Evolutionary conservation across 2,797 vertebrate species (phyloP).

Genomic region (Neoniphon sammara): DNA sequence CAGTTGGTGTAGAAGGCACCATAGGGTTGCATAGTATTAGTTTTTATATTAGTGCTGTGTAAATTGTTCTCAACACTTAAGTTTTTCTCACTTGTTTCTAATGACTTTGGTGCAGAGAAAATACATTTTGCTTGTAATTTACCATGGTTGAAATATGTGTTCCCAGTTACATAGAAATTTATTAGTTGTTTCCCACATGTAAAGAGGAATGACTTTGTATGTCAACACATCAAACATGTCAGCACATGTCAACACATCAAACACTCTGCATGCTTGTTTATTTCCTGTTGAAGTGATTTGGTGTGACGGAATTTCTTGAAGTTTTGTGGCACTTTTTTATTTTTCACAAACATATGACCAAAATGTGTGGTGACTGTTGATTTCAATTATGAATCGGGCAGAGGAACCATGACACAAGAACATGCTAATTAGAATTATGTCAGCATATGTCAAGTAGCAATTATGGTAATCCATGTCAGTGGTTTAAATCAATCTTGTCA

Average conservation of each 20-base stretch:
- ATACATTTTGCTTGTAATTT: background rate
- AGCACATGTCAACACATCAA: background rate
- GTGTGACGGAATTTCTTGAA: conserved; percentile 9
- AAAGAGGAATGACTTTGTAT: conserved; percentile 1
- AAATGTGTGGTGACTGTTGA: conserved; percentile 33
- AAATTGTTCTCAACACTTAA: too few species aligned
- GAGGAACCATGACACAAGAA: conserved; percentile 35
- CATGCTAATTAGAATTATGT: conserved; percentile 57
- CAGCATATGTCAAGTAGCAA: conserved; percentile 54
- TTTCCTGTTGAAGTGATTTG: background rate
- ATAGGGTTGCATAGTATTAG: too few species aligned
- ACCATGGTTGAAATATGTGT: background rate
- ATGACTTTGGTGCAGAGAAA: background rate
- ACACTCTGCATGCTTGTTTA: background rate
- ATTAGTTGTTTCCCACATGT: background rate
- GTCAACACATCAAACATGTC: too few species aligned
- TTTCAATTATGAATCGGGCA: conserved; percentile 30
- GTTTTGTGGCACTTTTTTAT: conserved; percentile 21
- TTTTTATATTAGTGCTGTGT: too few species aligned
- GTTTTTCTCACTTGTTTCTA: background rate
- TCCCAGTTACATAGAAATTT: background rate
- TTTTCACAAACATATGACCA: conserved; percentile 16
- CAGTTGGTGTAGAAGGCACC: too few species aligned
- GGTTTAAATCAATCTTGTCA: conserved; percentile 53
- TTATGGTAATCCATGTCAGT: conserved; percentile 56